Conservation (phyloP, 2,113 vertebrate genomes). For the Isurus oxyrinchus region DNA sequence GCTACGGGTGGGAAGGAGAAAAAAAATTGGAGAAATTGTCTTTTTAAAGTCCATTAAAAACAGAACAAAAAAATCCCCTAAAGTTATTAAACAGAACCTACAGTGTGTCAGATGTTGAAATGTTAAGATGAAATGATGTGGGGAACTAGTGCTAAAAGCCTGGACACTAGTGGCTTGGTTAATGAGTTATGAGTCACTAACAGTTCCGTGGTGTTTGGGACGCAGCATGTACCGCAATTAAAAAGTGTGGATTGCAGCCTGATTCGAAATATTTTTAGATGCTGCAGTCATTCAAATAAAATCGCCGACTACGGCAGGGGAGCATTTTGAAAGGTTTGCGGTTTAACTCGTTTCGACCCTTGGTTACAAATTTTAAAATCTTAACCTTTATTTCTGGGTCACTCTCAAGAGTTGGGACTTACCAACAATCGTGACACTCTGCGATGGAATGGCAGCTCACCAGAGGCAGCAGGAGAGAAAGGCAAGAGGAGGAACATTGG, state of each 20-base stretch:
- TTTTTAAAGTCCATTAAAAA: neutral
- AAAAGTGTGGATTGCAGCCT: neutral
- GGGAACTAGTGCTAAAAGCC: neutral
- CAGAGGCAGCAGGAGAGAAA: neutral
- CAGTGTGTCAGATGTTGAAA: neutral
- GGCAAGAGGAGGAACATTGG: neutral
- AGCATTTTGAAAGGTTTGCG: neutral
- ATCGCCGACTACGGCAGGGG: neutral
- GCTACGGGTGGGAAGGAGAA: no score
- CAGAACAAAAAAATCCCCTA: neutral
- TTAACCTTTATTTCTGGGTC: neutral
- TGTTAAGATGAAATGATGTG: neutral
- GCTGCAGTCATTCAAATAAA: neutral
- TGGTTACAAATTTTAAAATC: neutral
- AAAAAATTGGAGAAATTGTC: neutral
- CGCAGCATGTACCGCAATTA: neutral
- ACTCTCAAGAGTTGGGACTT: neutral
- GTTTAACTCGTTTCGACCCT: neutral
- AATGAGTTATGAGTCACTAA: neutral
- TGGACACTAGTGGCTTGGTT: neutral
- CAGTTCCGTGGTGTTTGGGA: neutral
- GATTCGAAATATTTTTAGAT: neutral
- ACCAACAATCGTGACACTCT: neutral
- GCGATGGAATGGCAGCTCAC: neutral
- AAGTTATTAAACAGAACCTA: neutral